A percentile compares a stretch with the other conserved stretches of the same genome.
These are phyloP conservation scores for Drosophila pallidifrons DNA, from an alignment of 1,140 invertebrate species.

Conservation along the genomic window DNA sequence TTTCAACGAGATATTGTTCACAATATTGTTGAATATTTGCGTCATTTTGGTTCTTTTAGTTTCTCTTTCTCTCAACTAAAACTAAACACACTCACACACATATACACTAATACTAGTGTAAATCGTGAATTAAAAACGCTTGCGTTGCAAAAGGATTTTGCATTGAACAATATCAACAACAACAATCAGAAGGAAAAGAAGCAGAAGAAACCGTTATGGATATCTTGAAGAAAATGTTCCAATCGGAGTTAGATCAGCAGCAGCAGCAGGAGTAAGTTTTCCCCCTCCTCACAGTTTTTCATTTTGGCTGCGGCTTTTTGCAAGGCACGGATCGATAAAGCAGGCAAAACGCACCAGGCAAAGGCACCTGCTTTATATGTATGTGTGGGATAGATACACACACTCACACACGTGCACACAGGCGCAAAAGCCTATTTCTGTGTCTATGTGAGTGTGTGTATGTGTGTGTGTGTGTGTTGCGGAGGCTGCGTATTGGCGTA, in stretches of 20 bases:
- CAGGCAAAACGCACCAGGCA: slow-evolving; percentile 31
- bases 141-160: slow-evolving; percentile 43
- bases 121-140: slow-evolving; percentile 43
- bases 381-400: slow-evolving; percentile 62
- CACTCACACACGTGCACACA: slow-evolving; percentile 11
- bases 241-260: slow-evolving; percentile 59
- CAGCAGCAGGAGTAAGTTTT: slow-evolving; percentile 75
- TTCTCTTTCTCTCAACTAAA: slow-evolving; percentile 40
- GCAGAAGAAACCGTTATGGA: slow-evolving; percentile 60
- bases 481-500: slow-evolving; percentile 73
- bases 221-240: slow-evolving; percentile 83
- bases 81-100: background rate
- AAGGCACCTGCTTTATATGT: slow-evolving; percentile 48
- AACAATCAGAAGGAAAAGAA: slow-evolving; percentile 8
- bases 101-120: background rate
- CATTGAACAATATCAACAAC: background rate
- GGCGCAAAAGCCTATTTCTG: background rate
- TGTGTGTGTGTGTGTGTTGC: slow-evolving; percentile 42
- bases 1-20: slow-evolving; percentile 21
- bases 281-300: background rate
- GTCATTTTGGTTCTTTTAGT: slow-evolving; percentile 80
- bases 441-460: slow-evolving; percentile 13
- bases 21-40: slow-evolving; percentile 45
- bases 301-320: slow-evolving; percentile 33
- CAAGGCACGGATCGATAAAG: slow-evolving; percentile 52